These are phyloP conservation scores for Naso thynnoides DNA, from an alignment of 2,797 vertebrate genomes.

Conservation along the genomic window DNA sequence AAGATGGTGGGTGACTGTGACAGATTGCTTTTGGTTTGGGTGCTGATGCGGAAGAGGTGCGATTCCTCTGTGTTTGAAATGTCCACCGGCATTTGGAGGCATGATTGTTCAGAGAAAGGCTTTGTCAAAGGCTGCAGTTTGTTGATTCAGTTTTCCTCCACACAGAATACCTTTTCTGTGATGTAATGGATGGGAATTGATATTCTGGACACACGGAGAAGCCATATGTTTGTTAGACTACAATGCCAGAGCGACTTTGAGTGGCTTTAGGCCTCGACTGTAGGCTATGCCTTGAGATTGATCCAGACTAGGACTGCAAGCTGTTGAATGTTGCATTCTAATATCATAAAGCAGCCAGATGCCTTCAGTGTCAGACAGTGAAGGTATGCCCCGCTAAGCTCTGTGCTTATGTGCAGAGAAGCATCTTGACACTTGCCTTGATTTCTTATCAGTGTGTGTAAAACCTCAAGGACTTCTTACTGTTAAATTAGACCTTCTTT, in stretches of 20 bases:
- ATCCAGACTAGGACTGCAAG: constrained; percentile 59
- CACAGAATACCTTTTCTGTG: constrained; percentile 59
- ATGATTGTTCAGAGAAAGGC: constrained; percentile 23
- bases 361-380: constrained; percentile 59
- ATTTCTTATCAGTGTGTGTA: constrained; percentile 32
- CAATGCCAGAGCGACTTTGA: constrained; percentile 50
- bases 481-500: constrained; percentile 22
- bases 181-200: constrained; percentile 72
- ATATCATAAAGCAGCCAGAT: constrained; percentile 62
- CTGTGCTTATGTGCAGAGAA: constrained; percentile 27
- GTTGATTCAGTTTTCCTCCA: constrained; percentile 53
- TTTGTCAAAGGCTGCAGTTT: constrained; percentile 55
- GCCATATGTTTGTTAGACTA: constrained; percentile 64
- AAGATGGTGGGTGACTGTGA: constrained; percentile 71
- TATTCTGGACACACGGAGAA: constrained; percentile 67
- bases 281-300: constrained; percentile 44
- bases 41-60: constrained; percentile 66
- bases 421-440: constrained; percentile 27
- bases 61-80: constrained; percentile 53
- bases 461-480: constrained; percentile 41
- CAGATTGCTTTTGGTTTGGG: constrained; percentile 67
- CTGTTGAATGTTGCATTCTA: constrained; percentile 71
- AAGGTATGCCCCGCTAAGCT: constrained; percentile 43
- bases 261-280: constrained; percentile 53
- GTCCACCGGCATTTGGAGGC: constrained; percentile 42